phyloP scores from a whole-genome alignment of 2,797 vertebrate genomes.

The Sandelia bainsii region DNA sequence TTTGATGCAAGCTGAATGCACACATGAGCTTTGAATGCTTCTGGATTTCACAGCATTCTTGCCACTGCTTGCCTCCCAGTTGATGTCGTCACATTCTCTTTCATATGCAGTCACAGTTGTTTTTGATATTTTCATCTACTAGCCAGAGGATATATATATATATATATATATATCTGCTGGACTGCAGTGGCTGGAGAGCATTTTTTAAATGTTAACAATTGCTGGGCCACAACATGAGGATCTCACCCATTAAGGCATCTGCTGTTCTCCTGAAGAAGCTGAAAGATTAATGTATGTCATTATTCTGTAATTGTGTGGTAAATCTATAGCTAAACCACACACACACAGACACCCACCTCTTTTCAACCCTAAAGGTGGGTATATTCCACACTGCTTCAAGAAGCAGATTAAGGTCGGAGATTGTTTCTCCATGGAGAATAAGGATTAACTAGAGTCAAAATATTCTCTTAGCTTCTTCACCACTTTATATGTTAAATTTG shows the following conservation, averaged over 20 bases:
- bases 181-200: conserved; percentile 65
- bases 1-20: conserved; percentile 2
- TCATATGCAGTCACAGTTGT: conserved; percentile 73
- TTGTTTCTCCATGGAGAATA: conserved; percentile 72
- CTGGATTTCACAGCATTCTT: conserved; percentile 75
- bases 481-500: conserved; percentile 67
- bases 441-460: conserved; percentile 71
- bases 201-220: conserved; percentile 77
- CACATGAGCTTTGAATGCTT: conserved; percentile 49
- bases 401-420: conserved; percentile 75
- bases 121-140: conserved; percentile 82
- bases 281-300: conserved; percentile 81
- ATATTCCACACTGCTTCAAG: conserved; percentile 57
- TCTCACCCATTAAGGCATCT: conserved; percentile 77
- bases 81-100: conserved; percentile 67
- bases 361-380: conserved; percentile 65
- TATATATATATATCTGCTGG: conserved; percentile 82
- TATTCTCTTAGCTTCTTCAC: conserved; percentile 58
- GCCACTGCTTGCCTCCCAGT: conserved; percentile 53
- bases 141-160: conserved; percentile 85
- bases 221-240: conserved; percentile 64
- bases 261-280: conserved; percentile 68
- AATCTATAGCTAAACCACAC: conserved; percentile 76
- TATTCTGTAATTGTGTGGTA: conserved; percentile 81
- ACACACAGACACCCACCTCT: conserved; percentile 53